These are phyloP conservation scores for Oxycera nigricornis DNA, from an alignment of 2,888 invertebrate species.

Conservation along the genomic window DNA sequence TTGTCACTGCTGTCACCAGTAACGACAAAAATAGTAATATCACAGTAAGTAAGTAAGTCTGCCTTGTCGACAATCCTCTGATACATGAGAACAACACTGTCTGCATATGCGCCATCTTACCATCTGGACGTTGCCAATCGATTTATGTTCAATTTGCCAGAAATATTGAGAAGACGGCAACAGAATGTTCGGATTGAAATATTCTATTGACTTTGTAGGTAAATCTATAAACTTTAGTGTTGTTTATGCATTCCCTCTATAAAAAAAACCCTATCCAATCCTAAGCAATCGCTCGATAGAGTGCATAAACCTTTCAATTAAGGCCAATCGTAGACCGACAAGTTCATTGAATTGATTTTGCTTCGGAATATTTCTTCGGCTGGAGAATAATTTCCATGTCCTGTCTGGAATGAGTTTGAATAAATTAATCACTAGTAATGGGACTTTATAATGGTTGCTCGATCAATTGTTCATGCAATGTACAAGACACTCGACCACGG, in stretches of 20 bases:
- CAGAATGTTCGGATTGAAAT: background rate
- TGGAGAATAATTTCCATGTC: constrained; percentile 28
- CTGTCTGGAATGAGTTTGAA: constrained; percentile 26
- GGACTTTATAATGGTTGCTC: constrained; percentile 18
- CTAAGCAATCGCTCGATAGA: background rate
- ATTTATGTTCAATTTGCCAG: constrained; percentile 35
- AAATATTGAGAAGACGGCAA: constrained; percentile 11
- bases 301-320: constrained; percentile 2
- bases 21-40: background rate
- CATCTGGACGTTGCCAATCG: constrained; percentile 35
- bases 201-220: too few relatives aligned
- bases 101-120: constrained; percentile 11
- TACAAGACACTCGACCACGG: background rate
- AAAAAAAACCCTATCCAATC: background rate
- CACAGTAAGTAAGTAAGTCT: background rate
- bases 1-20: background rate
- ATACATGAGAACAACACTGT: constrained; percentile 15
- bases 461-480: constrained; percentile 32
- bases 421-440: constrained; percentile 34
- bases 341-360: background rate
- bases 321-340: background rate
- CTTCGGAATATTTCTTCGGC: constrained; percentile 5
- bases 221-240: background rate
- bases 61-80: constrained; percentile 24
- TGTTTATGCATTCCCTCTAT: background rate